Evolutionary conservation across 2,888 invertebrate species (phyloP).

Genomic region (Mythimna vitellina): DNA sequence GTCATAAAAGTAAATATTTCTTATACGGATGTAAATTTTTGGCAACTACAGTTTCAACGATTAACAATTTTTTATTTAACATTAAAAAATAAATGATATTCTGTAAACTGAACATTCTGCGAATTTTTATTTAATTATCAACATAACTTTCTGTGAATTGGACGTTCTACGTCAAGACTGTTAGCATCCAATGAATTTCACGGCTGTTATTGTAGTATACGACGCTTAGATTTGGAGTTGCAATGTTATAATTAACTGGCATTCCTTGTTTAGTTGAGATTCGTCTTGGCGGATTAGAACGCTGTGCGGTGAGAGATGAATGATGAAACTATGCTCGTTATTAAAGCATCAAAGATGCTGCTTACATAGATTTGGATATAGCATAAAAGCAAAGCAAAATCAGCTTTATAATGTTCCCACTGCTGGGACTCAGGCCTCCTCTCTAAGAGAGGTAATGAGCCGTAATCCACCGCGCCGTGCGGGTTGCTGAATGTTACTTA

Average conservation of each 20-base stretch:
- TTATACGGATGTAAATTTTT: no score
- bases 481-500: no score
- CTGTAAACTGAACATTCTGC: neutral
- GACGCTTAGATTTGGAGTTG: slow-evolving; percentile 9
- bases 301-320: slow-evolving; percentile 1
- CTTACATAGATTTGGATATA: no score
- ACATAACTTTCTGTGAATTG: neutral
- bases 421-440: no score
- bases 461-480: no score
- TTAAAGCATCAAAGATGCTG: neutral
- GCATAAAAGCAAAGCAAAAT: no score
- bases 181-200: slow-evolving; percentile 17
- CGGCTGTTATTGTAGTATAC: slow-evolving; percentile 37
- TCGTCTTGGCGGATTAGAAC: slow-evolving; percentile 3
- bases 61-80: no score
- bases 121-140: neutral
- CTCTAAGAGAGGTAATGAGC: no score
- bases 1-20: no score
- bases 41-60: no score
- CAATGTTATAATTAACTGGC: slow-evolving; percentile 35
- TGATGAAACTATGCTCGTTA: slow-evolving; percentile 12
- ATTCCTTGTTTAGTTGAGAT: slow-evolving; percentile 19
- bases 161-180: neutral
- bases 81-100: neutral
- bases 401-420: no score